phyloP scores from a whole-genome alignment of 2,113 vertebrate species.

The Cercocebus atys region DNA sequence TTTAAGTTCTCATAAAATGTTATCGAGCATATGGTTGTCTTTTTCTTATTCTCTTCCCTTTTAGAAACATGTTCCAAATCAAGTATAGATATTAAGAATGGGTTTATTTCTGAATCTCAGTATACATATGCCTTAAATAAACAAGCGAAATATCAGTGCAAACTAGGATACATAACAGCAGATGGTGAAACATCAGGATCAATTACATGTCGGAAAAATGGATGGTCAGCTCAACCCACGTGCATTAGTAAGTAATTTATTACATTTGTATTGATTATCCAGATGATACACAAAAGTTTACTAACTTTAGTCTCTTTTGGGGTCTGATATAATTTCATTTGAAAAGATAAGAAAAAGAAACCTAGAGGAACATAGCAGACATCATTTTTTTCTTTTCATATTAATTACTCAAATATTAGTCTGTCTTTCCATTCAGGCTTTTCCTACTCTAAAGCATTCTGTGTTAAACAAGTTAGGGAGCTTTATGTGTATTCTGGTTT shows the following conservation, averaged over 20 bases:
- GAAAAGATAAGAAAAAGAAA: not conserved
- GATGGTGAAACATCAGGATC: slow-evolving; percentile 37
- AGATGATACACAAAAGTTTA: not conserved
- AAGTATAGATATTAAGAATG: not conserved
- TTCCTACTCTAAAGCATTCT: not conserved
- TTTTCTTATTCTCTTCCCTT: not conserved
- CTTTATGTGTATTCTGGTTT: rapidly evolving
- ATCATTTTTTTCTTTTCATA: not conserved
- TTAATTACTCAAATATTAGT: not conserved
- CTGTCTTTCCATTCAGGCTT: not conserved
- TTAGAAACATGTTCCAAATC: slow-evolving; percentile 37
- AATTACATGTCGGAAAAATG: slow-evolving; percentile 40
- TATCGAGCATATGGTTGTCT: not conserved
- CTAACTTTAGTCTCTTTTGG: not conserved
- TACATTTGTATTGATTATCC: not conserved
- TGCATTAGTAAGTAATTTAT: slow-evolving; percentile 82
- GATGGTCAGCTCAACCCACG: slow-evolving; percentile 76
- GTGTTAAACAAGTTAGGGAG: not conserved
- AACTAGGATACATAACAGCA: slow-evolving; percentile 53
- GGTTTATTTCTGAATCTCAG: rapidly evolving
- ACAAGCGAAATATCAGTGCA: not conserved
- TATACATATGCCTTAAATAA: rapidly evolving
- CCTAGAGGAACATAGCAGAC: not conserved
- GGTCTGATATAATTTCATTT: not conserved
- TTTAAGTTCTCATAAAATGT: not conserved